Percentiles rank a stretch among this genome's conserved stretches.
phyloP scores from a whole-genome alignment of 2,888 invertebrate species.

The Cheiracanthium punctorium region DNA sequence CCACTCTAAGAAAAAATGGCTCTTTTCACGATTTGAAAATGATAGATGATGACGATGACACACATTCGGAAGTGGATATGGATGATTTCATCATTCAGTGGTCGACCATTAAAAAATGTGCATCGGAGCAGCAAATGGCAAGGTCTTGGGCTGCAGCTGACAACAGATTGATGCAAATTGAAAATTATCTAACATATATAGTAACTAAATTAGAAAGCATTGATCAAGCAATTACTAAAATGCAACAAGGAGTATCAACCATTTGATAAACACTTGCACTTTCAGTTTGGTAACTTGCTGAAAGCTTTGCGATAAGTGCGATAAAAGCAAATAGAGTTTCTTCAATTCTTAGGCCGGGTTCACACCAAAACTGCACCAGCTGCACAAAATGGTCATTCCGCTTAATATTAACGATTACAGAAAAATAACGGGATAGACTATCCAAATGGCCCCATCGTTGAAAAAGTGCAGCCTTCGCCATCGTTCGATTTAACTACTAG shows the following conservation, averaged over 20 bases:
- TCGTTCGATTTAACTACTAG: no score
- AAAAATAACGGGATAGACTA: no score
- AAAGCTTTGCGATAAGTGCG: no score
- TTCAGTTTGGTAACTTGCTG: no score
- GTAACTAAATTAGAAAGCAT: constrained; percentile 55
- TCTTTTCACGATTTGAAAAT: constrained; percentile 21
- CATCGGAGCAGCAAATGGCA: constrained; percentile 48
- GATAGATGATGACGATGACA: constrained; percentile 28
- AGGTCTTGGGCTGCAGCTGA: constrained; percentile 54
- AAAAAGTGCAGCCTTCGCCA: no score
- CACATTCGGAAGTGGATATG: constrained; percentile 33
- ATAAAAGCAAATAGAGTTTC: no score
- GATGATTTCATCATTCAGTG: constrained; percentile 57
- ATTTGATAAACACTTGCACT: no score
- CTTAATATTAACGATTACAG: no score
- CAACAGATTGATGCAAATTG: constrained; percentile 49
- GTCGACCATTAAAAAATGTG: constrained; percentile 53
- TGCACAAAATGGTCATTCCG: no score
- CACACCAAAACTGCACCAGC: no score
- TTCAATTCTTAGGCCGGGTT: no score
- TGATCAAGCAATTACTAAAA: constrained; percentile 41
- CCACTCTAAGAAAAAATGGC: constrained; percentile 5
- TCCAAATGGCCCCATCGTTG: no score
- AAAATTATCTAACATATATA: constrained; percentile 54
- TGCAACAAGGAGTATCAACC: constrained; percentile 29